Conservation (phyloP, 2,888 invertebrate species). For the Idaea aversata region DNA sequence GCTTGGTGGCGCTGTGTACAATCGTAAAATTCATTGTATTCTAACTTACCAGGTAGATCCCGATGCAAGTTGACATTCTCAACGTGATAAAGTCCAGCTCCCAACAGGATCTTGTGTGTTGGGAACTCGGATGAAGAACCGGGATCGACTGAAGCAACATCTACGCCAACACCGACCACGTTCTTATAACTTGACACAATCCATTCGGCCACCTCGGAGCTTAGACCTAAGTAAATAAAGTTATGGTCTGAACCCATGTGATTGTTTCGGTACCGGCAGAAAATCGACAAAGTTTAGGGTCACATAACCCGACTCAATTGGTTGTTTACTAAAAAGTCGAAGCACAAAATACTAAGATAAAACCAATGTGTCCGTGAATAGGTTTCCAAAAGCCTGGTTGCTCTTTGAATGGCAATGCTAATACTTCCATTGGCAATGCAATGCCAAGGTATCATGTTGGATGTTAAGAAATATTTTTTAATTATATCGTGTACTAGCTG, state of each 20-base stretch:
- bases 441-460: too few species aligned
- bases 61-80: slow-evolving; percentile 82
- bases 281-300: neutral
- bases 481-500: too few species aligned
- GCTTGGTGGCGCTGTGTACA: too few species aligned
- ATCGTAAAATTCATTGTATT: too few species aligned
- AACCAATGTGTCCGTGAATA: too few species aligned
- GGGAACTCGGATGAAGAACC: slow-evolving; percentile 54
- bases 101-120: slow-evolving; percentile 53
- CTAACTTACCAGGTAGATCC: slow-evolving; percentile 60
- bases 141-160: slow-evolving; percentile 83
- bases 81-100: slow-evolving; percentile 76
- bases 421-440: too few species aligned
- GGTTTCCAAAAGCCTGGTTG: too few species aligned
- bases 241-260: neutral
- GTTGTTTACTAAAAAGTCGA: too few species aligned
- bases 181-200: slow-evolving; percentile 75
- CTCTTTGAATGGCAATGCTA: neutral
- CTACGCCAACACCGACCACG: slow-evolving; percentile 84
- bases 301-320: neutral
- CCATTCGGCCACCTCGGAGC: slow-evolving; percentile 81
- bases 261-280: neutral
- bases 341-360: too few species aligned
- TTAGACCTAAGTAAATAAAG: slow-evolving; percentile 64
- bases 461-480: too few species aligned